Evolutionary conservation across 30 jellyfish, hydroid and myxozoan species (phyloP), one percentile per base, ranked within the genome.

Genomic region (Chrysaora quinquecirrha): DNA sequence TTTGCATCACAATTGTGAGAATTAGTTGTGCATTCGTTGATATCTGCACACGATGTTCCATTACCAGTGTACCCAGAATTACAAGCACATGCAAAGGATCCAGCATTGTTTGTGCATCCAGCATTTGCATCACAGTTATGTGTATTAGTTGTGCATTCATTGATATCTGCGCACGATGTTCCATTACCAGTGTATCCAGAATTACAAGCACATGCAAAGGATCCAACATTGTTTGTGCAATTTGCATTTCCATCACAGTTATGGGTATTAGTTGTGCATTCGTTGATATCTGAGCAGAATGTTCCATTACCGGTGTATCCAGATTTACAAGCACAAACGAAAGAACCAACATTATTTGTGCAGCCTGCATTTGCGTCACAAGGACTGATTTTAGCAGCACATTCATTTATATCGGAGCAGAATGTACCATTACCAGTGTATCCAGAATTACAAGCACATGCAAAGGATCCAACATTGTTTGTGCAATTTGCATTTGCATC

Each of bases 31-130:
- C 54, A 38, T 38, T 38, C 54, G 14, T 38, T 38, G 54, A 38
- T 38, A 38, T 38, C 14, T 38, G 32, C 27, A 29, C 80, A 34
- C 9, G 25, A 16, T 19, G 25, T 34, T 9, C 86, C 86, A 54
- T 29, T 74, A 12, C 86, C 76, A 3, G 75, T 49, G 48, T 74
- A 74, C 7, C 86, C 86, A 1, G 30, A 0, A 23, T 74, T 52
- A 52, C 86, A 74, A 16, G 75, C 32, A 74, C 86, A 74, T 3
- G 75, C 52, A 54, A 25, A 52, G 24, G 86, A 74, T 74, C 75
- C 32, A 35, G 31, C n/a, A 58, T 52, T 20, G n/a, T 49, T 52
- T 46, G 21, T 3, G 12, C 62, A 33, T 64, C 34, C 31, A 19
- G 79, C 56, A 30, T 33, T 33, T 0, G 60, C 27, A 12, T 67